Percentiles rank a stretch among this genome's conserved stretches.
phyloP scores from a whole-genome alignment of 2,797 vertebrate genomes.

The Falco columbarius region DNA sequence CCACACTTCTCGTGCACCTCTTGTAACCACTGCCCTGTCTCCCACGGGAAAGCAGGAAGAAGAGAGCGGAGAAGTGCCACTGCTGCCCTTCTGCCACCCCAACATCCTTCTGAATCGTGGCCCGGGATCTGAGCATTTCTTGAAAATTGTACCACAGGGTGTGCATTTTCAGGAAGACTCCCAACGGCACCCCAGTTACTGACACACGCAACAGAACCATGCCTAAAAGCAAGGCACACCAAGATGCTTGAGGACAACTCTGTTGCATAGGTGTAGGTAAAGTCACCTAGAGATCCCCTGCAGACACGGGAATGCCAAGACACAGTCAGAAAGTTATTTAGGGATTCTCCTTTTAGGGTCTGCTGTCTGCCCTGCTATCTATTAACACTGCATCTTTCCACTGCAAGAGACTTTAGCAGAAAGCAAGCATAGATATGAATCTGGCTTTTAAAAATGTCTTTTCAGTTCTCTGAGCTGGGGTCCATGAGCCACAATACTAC shows the following conservation, averaged over 20 bases:
- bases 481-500: not conserved
- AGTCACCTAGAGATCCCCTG: not conserved
- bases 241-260: not conserved
- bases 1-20: not conserved
- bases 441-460: not conserved
- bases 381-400: not conserved
- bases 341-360: not conserved
- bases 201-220: not conserved
- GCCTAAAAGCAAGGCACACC: not conserved
- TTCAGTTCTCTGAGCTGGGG: not conserved
- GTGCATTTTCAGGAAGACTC: not conserved
- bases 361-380: not conserved
- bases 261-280: not conserved
- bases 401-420: not conserved
- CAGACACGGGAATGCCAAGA: not conserved
- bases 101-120: accelerated
- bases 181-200: not conserved
- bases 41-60: not conserved
- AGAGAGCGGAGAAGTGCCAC: not conserved
- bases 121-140: not conserved
- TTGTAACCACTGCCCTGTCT: not conserved
- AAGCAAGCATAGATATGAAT: not conserved
- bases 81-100: not conserved
- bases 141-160: not conserved
- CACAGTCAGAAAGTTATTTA: not conserved